Evolutionary conservation across 2,797 vertebrate species (phyloP).

Genomic region (Melanotaenia maccullochi): DNA sequence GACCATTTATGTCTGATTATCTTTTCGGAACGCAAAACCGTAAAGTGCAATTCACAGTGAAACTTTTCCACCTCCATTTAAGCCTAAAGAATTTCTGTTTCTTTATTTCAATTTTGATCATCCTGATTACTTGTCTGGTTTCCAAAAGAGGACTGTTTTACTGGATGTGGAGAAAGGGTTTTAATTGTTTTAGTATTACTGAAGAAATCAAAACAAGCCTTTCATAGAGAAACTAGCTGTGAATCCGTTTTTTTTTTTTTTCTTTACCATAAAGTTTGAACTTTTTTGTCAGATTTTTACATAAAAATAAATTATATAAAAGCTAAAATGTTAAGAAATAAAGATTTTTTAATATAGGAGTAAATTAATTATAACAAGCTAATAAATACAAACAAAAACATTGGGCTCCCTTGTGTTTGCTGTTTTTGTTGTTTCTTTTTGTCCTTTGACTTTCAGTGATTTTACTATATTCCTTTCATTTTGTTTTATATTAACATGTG

Average conservation of each 20-base stretch:
- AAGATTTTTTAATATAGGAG: neutral
- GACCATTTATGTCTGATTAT: constrained; percentile 79
- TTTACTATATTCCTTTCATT: neutral
- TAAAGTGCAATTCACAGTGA: constrained; percentile 52
- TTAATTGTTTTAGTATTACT: neutral
- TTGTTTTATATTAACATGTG: neutral
- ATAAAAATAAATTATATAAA: neutral
- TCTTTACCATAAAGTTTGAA: neutral
- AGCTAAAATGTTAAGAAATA: neutral
- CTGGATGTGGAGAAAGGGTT: neutral
- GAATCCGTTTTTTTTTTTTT: neutral
- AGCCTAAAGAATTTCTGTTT: constrained; percentile 28
- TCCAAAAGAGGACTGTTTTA: neutral
- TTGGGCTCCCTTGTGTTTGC: neutral
- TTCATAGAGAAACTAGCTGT: neutral
- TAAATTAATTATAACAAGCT: neutral
- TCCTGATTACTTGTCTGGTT: constrained; percentile 24
- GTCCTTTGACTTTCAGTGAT: neutral
- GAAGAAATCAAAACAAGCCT: neutral
- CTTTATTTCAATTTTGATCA: constrained; percentile 43
- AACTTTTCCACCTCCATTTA: constrained; percentile 55
- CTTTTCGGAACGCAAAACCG: constrained; percentile 57
- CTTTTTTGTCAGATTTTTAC: neutral
- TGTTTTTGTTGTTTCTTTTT: neutral
- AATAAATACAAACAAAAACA: neutral